A percentile compares a stretch with the other conserved stretches of the same genome.
Conservation (phyloP, 2,797 vertebrate species). For the Todus mexicanus region DNA sequence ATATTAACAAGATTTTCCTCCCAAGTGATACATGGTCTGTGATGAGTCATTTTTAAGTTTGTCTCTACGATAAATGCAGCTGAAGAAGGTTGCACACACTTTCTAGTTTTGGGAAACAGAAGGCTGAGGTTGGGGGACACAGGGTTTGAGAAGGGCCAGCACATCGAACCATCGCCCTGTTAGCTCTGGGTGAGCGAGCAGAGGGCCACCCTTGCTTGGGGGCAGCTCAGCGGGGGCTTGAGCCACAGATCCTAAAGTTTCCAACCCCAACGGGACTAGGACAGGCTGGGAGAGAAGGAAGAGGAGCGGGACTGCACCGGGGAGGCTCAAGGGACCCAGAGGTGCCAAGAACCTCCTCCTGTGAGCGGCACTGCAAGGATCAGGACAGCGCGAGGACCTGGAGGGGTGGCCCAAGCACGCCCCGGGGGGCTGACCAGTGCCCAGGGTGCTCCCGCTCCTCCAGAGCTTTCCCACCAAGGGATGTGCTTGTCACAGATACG, state of each 20-base stretch:
- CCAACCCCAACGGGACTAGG: not conserved
- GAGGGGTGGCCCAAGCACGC: not conserved
- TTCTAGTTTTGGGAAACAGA: slow-evolving; percentile 58
- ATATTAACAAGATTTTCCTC: slow-evolving; percentile 74
- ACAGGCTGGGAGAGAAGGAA: not conserved
- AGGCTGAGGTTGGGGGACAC: slow-evolving; percentile 38
- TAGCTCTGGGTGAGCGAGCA: not conserved
- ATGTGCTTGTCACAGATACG: slow-evolving; percentile 80
- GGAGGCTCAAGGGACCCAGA: not conserved
- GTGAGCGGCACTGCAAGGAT: not conserved
- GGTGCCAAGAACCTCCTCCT: not conserved
- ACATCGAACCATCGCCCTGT: slow-evolving; percentile 31
- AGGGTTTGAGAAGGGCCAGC: slow-evolving; percentile 37
- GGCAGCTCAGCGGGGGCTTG: not conserved
- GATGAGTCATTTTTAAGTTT: slow-evolving; percentile 66
- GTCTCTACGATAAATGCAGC: slow-evolving; percentile 68
- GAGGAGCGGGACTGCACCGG: not conserved
- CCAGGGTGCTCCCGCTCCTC: not conserved
- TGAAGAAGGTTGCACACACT: slow-evolving; percentile 72
- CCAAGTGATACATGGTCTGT: slow-evolving; percentile 70
- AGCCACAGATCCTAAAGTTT: slow-evolving; percentile 9
- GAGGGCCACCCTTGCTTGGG: not conserved
- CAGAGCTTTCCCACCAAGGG: slow-evolving; percentile 37
- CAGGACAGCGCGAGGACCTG: not conserved
- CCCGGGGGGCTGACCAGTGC: not conserved